Percentiles rank a stretch among this genome's conserved stretches.
Evolutionary conservation across 30 jellyfish, hydroid and myxozoan genomes (phyloP).

Genomic region (Hydractinia symbiolongicarpus): DNA sequence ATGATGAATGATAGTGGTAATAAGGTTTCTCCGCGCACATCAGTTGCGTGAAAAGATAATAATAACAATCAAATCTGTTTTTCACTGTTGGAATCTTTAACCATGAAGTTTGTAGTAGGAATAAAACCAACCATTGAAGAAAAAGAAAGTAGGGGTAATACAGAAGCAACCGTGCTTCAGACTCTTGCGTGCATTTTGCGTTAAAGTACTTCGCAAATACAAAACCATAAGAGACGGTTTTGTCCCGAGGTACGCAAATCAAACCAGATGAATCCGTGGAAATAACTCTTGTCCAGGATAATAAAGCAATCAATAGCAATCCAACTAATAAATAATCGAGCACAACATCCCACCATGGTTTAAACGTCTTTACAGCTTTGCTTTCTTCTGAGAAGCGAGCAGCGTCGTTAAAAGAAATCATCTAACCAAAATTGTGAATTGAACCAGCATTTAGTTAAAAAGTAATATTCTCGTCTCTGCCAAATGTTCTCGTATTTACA

Average conservation of each 20-base stretch:
- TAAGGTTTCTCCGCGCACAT: no score
- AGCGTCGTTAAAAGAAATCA: slow-evolving; percentile 11
- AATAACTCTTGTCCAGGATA: slow-evolving; percentile 7
- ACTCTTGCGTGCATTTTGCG: not conserved
- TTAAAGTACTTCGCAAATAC: slow-evolving; percentile 1
- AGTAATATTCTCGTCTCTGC: no score
- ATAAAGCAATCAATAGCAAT: not conserved
- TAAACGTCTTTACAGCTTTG: slow-evolving; percentile 5
- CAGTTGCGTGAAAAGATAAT: not conserved
- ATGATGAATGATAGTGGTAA: no score
- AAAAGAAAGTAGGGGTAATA: not conserved
- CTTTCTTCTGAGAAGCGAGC: not conserved
- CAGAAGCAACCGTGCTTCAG: not conserved
- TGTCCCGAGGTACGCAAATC: not conserved
- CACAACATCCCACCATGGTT: slow-evolving; percentile 5
- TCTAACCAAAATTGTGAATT: not conserved
- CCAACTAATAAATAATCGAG: not conserved
- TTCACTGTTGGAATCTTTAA: not conserved
- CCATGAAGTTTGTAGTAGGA: not conserved
- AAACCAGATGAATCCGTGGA: slow-evolving; percentile 9
- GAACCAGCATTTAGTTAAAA: no score
- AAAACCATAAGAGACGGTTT: not conserved
- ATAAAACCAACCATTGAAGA: slow-evolving; percentile 1
- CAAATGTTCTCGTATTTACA: no score
- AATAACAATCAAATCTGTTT: slow-evolving; percentile 1